Evolutionary conservation across 2,113 vertebrate genomes (phyloP).

Genomic region (Callospermophilus lateralis): DNA sequence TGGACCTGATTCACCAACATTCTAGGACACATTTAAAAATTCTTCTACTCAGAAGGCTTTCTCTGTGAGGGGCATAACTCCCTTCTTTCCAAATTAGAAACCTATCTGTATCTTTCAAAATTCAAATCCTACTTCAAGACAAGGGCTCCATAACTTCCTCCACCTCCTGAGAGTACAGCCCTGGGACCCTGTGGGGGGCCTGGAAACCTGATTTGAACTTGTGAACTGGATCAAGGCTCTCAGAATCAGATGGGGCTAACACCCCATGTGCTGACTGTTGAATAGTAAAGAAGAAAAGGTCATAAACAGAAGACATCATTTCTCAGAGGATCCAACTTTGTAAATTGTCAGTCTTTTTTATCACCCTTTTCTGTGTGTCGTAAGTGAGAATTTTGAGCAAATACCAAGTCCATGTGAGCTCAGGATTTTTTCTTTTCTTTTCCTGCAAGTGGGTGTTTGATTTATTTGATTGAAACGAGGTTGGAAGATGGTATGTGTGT

Average conservation of each 20-base stretch:
- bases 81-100: conserved; percentile 21
- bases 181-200: rapidly evolving
- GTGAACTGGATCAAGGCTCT: neutral
- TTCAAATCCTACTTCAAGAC: conserved; percentile 24
- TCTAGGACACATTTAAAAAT: conserved; percentile 40
- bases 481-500: neutral
- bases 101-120: conserved; percentile 24
- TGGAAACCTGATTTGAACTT: neutral
- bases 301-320: conserved; percentile 11
- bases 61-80: neutral
- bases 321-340: neutral
- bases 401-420: neutral
- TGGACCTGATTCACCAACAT: conserved; percentile 5
- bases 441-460: neutral
- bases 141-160: neutral
- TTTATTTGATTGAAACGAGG: neutral
- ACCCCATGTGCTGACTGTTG: neutral
- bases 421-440: neutral
- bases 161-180: neutral
- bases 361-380: neutral
- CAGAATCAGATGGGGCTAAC: neutral
- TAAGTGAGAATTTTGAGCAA: conserved; percentile 29
- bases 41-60: neutral
- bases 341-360: neutral
- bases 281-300: neutral